A percentile compares a stretch with the other conserved stretches of the same genome.
Evolutionary conservation across 1,140 invertebrate genomes (phyloP).

Genomic region (Conus betulinus): DNA sequence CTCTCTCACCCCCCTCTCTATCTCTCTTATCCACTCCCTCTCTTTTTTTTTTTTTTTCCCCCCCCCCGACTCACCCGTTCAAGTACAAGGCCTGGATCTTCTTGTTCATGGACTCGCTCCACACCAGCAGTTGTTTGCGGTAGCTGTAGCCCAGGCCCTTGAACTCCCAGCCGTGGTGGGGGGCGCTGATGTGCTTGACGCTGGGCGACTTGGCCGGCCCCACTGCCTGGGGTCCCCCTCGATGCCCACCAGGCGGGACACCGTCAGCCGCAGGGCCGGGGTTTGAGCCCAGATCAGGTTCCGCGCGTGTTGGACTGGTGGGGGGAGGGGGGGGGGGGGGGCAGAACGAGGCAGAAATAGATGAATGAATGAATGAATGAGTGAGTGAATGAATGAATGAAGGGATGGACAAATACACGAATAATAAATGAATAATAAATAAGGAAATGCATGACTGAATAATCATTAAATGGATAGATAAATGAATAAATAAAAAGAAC

Average conservation of each 20-base stretch:
- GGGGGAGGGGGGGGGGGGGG: too few species aligned
- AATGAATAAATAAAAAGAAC: too few species aligned
- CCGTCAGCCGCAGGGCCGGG: slow-evolving; percentile 47
- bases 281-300: slow-evolving; percentile 70
- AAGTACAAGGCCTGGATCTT: slow-evolving; percentile 60
- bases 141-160: slow-evolving; percentile 62
- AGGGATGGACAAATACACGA: too few species aligned
- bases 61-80: slow-evolving; percentile 32
- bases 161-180: slow-evolving; percentile 51
- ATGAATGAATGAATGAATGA: too few species aligned
- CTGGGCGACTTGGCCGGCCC: slow-evolving; percentile 57
- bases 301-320: slow-evolving; percentile 64
- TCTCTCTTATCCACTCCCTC: too few species aligned
- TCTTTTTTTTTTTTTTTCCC: too few species aligned
- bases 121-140: slow-evolving; percentile 56
- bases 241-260: slow-evolving; percentile 67
- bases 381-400: too few species aligned
- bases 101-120: slow-evolving; percentile 68
- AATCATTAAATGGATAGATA: too few species aligned
- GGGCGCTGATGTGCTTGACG: slow-evolving; percentile 62
- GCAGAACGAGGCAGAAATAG: not conserved
- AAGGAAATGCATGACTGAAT: too few species aligned
- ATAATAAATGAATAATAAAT: too few species aligned
- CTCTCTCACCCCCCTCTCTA: too few species aligned
- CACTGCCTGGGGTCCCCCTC: slow-evolving; percentile 65